Evolutionary conservation across 2,888 invertebrate genomes (phyloP).

Genomic region (Pasiphila rectangulata): DNA sequence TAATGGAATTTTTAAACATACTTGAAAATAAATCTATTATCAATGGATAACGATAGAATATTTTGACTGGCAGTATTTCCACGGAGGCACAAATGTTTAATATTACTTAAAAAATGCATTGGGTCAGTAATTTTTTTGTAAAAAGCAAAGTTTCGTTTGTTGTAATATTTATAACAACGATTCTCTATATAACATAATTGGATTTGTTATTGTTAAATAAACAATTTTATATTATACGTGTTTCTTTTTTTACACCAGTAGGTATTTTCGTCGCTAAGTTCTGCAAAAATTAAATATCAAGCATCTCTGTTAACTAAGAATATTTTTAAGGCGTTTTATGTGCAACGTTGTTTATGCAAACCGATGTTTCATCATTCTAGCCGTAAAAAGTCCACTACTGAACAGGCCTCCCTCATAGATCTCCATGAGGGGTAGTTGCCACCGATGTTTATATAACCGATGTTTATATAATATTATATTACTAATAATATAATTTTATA

Average conservation of each 20-base stretch:
- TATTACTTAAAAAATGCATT: neutral
- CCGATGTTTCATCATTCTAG: too few species aligned
- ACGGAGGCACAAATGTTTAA: too few species aligned
- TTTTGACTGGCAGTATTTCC: too few species aligned
- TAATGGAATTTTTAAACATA: neutral
- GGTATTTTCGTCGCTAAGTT: neutral
- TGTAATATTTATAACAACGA: constrained; percentile 72
- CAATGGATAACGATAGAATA: too few species aligned
- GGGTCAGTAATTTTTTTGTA: constrained; percentile 5
- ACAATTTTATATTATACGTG: constrained; percentile 1
- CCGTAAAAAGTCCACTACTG: too few species aligned
- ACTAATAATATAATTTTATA: too few species aligned
- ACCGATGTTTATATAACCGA: too few species aligned
- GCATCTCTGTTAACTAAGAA: neutral
- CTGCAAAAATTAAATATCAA: neutral
- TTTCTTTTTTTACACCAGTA: neutral
- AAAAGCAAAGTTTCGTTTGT: constrained; percentile 45
- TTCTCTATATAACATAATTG: constrained; percentile 23
- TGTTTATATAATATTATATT: too few species aligned
- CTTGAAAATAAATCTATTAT: too few species aligned
- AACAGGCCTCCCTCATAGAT: too few species aligned
- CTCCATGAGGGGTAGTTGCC: too few species aligned
- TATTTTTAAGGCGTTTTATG: neutral
- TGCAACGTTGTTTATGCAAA: neutral
- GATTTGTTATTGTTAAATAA: constrained; percentile 21